Percentiles rank a stretch among this genome's conserved stretches.
Evolutionary conservation across 2,888 invertebrate species (phyloP).

Genomic region (Onchidella celtica): DNA sequence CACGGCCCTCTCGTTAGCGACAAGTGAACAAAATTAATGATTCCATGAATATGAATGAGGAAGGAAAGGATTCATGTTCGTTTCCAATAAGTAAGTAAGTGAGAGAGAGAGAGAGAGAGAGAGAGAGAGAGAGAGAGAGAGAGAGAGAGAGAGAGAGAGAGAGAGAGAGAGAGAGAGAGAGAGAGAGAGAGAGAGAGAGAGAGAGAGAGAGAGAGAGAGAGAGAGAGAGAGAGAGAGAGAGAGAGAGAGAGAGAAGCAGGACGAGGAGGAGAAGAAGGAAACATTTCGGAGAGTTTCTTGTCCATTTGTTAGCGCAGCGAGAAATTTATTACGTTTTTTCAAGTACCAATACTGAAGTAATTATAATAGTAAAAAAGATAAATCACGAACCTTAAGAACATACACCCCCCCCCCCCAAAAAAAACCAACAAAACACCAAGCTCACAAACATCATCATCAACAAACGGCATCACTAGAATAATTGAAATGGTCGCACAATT

Average conservation of each 20-base stretch:
- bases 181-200: constrained; percentile 30
- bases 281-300: too few species aligned
- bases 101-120: not conserved
- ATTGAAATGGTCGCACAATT: too few species aligned
- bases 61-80: not conserved
- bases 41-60: not conserved
- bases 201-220: constrained; percentile 21
- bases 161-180: constrained; percentile 9
- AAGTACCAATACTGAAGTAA: too few species aligned
- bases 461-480: too few species aligned
- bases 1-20: not conserved
- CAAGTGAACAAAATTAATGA: not conserved
- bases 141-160: constrained; percentile 15
- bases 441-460: too few species aligned
- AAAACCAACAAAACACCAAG: too few species aligned
- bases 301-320: too few species aligned
- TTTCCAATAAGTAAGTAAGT: not conserved
- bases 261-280: too few species aligned
- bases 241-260: constrained; percentile 7
- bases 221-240: constrained; percentile 28
- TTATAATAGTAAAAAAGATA: too few species aligned
- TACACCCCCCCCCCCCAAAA: too few species aligned
- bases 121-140: not conserved
- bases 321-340: too few species aligned
- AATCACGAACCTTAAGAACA: too few species aligned